A percentile compares a stretch with the other conserved stretches of the same genome.
phyloP scores from a whole-genome alignment of 1,140 invertebrate genomes.

The Hycleus cichorii region DNA sequence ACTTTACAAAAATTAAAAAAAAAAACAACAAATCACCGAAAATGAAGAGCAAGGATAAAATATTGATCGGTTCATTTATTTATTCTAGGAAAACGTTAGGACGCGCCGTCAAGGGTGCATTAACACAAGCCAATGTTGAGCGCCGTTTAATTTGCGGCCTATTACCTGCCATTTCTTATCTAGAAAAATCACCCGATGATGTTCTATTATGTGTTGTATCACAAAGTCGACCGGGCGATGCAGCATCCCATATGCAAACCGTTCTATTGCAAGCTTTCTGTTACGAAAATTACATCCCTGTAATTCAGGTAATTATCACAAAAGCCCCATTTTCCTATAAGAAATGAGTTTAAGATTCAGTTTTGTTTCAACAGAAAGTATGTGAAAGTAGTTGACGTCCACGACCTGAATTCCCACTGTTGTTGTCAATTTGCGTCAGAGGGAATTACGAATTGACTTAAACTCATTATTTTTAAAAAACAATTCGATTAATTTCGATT shows the following conservation, averaged over 20 bases:
- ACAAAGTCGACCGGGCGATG: slow-evolving; percentile 51
- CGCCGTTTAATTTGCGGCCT: slow-evolving; percentile 54
- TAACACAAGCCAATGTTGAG: slow-evolving; percentile 50
- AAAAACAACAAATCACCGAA: neutral
- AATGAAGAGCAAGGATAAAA: neutral
- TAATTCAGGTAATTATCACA: slow-evolving; percentile 49
- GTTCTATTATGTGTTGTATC: slow-evolving; percentile 57
- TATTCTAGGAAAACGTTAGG: slow-evolving; percentile 39
- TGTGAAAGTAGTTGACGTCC: neutral
- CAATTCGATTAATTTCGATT: neutral
- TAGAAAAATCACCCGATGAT: slow-evolving; percentile 51
- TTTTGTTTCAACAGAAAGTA: neutral
- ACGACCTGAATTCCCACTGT: neutral
- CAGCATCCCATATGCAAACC: slow-evolving; percentile 59
- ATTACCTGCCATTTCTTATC: slow-evolving; percentile 50
- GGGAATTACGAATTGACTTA: neutral
- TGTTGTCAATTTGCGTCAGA: neutral
- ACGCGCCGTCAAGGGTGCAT: slow-evolving; percentile 47
- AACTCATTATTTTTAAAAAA: neutral
- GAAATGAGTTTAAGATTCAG: neutral
- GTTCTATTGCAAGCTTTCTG: slow-evolving; percentile 62
- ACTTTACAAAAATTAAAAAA: neutral
- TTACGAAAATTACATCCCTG: slow-evolving; percentile 60
- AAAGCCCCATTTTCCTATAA: too few relatives aligned
- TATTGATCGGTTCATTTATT: slow-evolving; percentile 11